Percentiles rank a stretch among this genome's conserved stretches.
Conservation (phyloP, 2,113 vertebrate species). For the Ochotona princeps region DNA sequence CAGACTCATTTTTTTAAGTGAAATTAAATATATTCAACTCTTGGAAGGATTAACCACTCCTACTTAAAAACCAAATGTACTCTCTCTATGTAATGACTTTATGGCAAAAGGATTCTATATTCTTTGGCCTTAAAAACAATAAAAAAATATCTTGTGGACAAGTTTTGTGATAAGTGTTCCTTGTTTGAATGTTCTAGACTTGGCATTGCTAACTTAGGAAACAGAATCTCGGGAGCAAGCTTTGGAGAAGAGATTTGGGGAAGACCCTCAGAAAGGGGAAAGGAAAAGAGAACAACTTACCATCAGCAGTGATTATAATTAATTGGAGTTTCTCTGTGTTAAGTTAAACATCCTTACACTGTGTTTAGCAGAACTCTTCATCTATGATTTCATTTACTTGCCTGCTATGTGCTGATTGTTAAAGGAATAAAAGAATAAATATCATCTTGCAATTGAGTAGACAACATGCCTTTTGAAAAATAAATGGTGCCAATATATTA, state of each 20-base stretch:
- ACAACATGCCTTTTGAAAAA: slow-evolving; percentile 16
- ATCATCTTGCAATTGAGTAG: neutral
- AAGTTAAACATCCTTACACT: neutral
- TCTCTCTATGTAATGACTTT: slow-evolving; percentile 25
- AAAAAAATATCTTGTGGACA: neutral
- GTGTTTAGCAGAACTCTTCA: neutral
- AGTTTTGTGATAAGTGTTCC: neutral
- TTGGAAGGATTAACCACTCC: neutral
- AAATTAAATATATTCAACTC: slow-evolving; percentile 3
- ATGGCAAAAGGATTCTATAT: neutral
- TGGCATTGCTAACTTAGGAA: neutral
- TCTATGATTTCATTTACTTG: neutral
- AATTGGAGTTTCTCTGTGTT: neutral
- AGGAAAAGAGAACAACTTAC: neutral
- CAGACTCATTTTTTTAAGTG: slow-evolving; percentile 4
- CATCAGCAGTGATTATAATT: neutral
- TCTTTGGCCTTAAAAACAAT: neutral
- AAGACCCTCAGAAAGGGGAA: neutral
- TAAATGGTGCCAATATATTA: neutral
- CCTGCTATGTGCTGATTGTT: neutral
- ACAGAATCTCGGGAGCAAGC: neutral
- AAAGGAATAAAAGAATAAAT: neutral
- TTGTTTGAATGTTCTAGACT: neutral
- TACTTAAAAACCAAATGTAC: neutral
- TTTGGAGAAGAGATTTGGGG: neutral